Conservation (phyloP, 2,888 invertebrate genomes). For the Drosophila meridiana region DNA sequence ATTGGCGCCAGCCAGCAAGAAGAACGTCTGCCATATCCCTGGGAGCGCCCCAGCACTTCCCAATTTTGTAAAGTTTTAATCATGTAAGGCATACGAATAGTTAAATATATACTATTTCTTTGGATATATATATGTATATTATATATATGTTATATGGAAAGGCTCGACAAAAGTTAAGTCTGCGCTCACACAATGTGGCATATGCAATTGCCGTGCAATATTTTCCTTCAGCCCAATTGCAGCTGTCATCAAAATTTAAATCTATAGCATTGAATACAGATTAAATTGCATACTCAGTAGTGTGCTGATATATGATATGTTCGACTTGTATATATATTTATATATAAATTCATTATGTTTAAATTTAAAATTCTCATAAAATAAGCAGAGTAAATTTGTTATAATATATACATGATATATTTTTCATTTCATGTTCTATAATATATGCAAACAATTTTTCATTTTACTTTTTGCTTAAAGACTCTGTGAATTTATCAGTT, state of each 20-base stretch:
- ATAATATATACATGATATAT: too few relatives aligned
- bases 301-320: background rate
- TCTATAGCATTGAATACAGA: background rate
- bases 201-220: slow-evolving; percentile 18
- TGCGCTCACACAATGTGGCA: background rate
- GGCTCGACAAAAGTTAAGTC: slow-evolving; percentile 2
- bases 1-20: slow-evolving; percentile 23
- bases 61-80: slow-evolving; percentile 64
- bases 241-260: slow-evolving; percentile 3
- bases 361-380: too few relatives aligned
- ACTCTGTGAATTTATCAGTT: too few relatives aligned
- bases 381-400: too few relatives aligned
- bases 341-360: too few relatives aligned
- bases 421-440: too few relatives aligned
- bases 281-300: background rate
- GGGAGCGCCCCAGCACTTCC: slow-evolving; percentile 17
- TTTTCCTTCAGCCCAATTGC: slow-evolving; percentile 17
- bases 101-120: slow-evolving; percentile 24
- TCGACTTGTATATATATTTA: too few relatives aligned
- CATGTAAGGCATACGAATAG: slow-evolving; percentile 60
- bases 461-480: too few relatives aligned
- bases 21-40: slow-evolving; percentile 24
- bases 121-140: background rate
- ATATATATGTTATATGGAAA: background rate
- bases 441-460: too few relatives aligned